phyloP scores from a whole-genome alignment of 2,113 vertebrate genomes.

The Gymnocephalus cernua region DNA sequence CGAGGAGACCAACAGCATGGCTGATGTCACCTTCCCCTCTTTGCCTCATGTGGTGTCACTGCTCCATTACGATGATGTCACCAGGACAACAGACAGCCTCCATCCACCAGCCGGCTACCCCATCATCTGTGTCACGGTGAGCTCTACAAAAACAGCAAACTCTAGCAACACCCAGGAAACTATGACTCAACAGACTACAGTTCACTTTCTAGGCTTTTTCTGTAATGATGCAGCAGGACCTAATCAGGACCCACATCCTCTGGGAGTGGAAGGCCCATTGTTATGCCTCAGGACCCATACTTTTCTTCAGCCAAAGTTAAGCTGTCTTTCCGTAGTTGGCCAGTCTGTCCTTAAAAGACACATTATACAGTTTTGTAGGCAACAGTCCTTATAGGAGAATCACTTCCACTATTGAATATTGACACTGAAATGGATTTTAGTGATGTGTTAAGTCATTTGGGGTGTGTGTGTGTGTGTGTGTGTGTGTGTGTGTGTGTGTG shows the following conservation, averaged over 20 bases:
- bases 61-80: constrained; percentile 88
- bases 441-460: constrained; percentile 57
- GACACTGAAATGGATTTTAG: constrained; percentile 57
- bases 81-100: constrained; percentile 76
- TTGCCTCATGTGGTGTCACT: constrained; percentile 91
- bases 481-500: constrained; percentile 7
- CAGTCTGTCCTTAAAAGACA: constrained; percentile 43
- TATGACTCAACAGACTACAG: background rate
- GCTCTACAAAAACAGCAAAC: constrained; percentile 38
- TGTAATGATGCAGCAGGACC: background rate
- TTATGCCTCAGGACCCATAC: constrained; percentile 15
- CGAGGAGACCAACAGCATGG: constrained; percentile 93
- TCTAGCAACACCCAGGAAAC: background rate
- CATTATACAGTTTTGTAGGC: constrained; percentile 50
- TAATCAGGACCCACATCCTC: constrained; percentile 4
- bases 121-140: constrained; percentile 93
- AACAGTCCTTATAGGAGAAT: constrained; percentile 32
- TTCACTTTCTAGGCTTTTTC: background rate
- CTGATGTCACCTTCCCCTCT: constrained; percentile 96
- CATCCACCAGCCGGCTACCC: constrained; percentile 92
- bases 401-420: constrained; percentile 39
- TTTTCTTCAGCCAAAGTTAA: constrained; percentile 45
- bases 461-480: constrained; percentile 22
- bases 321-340: constrained; percentile 40
- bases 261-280: background rate